Evolutionary conservation across 2,113 vertebrate genomes (phyloP), one percentile per base, ranked within the genome.

Genomic region (Trogon melanurus): DNA sequence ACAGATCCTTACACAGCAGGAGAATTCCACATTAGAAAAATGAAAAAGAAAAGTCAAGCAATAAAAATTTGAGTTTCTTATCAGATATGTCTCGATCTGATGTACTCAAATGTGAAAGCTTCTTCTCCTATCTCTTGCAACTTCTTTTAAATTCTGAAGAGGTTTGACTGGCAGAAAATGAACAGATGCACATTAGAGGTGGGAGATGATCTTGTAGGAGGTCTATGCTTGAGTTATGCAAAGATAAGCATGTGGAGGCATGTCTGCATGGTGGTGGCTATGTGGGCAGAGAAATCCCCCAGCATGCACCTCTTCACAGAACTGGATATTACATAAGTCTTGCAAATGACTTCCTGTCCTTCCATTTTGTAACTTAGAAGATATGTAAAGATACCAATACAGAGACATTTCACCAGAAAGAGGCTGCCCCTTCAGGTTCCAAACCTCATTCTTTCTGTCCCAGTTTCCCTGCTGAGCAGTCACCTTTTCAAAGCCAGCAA

Each of bases 121-220:
- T 9, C 6, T 57, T 88, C 74, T 87, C 16, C 8, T 54, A 5
- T 74, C n/a, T 79, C 72, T 78, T 73, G 27, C 41, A 87, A 85
- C 22, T 64, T 67, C 47, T 87, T 90, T 71, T 44, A 73, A 79
- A 72, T 85, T 87, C 70, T 79, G 88, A 81, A 72, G 47, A 79
- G 41, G 53, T 53, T 91, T 95, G 96, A 96, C 93, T 89, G 85
- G 54, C 79, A 96, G 73, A 87, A 81, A 72, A 81, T 9, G 83
- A 96, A 96, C 93, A 96, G 95, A 94, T 96, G 96, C 53, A 65
- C 66, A 32, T 94, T 19, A 91, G 76, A 86, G 80, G 93, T 94
- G 93, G 96, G 93, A 83, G 95, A 66, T 83, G 79, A 91, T 96
- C 50, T 32, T 91, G 94, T 95, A 75, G 95, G 96, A 95, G 88